Conservation (phyloP, 2,888 invertebrate genomes). For the Eilema depressum region DNA sequence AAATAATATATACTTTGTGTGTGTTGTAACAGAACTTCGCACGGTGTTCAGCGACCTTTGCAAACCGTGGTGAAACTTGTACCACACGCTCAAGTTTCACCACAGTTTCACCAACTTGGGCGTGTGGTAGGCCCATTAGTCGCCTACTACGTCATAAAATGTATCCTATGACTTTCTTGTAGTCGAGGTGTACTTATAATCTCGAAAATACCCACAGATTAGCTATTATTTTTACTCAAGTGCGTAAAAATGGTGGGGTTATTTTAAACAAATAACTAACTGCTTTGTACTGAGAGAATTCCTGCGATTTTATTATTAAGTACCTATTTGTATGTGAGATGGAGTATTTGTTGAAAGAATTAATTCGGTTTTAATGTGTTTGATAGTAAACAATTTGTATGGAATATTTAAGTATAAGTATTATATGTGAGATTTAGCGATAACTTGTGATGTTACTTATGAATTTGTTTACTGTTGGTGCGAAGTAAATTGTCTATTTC, state of each 20-base stretch:
- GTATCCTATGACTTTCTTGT: neutral
- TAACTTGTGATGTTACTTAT: neutral
- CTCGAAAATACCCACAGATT: neutral
- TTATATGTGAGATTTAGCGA: constrained; percentile 3
- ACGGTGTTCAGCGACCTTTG: too few relatives aligned
- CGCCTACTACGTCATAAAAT: too few relatives aligned
- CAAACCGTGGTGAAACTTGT: too few relatives aligned
- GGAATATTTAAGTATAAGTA: neutral
- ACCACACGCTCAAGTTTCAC: too few relatives aligned
- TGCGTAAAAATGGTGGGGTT: neutral
- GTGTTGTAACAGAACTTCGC: too few relatives aligned
- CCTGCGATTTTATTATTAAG: constrained; percentile 29
- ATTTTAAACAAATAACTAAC: constrained; percentile 29
- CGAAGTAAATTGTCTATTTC: neutral
- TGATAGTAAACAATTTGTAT: neutral
- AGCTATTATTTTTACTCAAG: neutral
- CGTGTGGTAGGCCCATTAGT: too few relatives aligned
- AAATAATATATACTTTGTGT: too few relatives aligned
- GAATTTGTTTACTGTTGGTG: neutral
- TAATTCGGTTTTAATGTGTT: constrained; percentile 26
- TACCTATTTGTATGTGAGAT: constrained; percentile 23
- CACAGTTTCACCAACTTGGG: too few relatives aligned
- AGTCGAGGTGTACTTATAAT: constrained; percentile 1
- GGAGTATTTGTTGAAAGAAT: constrained; percentile 22
- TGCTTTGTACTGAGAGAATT: constrained; percentile 36